Conservation (phyloP, 2,888 invertebrate genomes). For the Apamea anceps region DNA sequence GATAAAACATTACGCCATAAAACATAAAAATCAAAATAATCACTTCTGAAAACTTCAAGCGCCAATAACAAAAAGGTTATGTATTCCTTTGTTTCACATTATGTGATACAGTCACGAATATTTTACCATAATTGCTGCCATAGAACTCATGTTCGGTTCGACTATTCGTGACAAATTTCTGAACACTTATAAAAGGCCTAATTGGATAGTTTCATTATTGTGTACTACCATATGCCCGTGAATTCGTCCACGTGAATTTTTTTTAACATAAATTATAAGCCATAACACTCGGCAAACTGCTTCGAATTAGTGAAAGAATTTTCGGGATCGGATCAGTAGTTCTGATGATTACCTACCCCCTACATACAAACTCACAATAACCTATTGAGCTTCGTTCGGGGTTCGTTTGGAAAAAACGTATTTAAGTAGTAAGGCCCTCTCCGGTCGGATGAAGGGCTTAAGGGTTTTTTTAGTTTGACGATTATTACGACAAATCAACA, state of each 20-base stretch:
- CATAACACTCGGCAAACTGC: background rate
- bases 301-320: too few species aligned
- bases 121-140: slow-evolving; percentile 59
- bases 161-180: slow-evolving; percentile 65
- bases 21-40: slow-evolving; percentile 20
- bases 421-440: too few species aligned
- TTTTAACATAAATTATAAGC: background rate
- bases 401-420: too few species aligned
- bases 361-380: too few species aligned
- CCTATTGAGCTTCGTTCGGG: too few species aligned
- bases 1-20: background rate
- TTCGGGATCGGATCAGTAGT: too few species aligned
- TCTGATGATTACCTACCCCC: too few species aligned
- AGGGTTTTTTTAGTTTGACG: too few species aligned
- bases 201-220: slow-evolving; percentile 66
- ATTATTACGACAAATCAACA: background rate
- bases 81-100: slow-evolving; percentile 33
- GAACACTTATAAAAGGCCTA: slow-evolving; percentile 57
- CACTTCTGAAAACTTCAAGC: slow-evolving; percentile 33
- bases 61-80: slow-evolving; percentile 11
- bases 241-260: background rate
- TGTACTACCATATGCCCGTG: background rate
- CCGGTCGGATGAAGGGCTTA: too few species aligned
- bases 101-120: slow-evolving; percentile 65
- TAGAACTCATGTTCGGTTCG: slow-evolving; percentile 44